These are phyloP conservation scores for Scomberomorus guttatus DNA, from an alignment of 2,797 vertebrate species.

Conservation along the genomic window DNA sequence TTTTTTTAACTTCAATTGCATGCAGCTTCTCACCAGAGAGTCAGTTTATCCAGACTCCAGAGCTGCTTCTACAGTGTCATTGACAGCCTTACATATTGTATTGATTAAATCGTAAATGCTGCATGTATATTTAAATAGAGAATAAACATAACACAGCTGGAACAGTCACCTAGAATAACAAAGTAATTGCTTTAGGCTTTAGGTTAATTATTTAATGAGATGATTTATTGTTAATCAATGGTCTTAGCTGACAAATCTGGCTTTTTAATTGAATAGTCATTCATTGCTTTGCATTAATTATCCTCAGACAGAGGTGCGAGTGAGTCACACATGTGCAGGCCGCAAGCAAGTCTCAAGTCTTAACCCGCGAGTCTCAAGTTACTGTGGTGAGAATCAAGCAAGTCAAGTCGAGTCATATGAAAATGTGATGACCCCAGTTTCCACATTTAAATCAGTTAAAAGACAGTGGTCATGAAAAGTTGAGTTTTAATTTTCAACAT, in stretches of 20 bases:
- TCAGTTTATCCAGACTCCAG: constrained; percentile 38
- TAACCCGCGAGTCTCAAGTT: too few relatives aligned
- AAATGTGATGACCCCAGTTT: too few relatives aligned
- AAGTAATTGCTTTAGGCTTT: constrained; percentile 58
- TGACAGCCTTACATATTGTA: constrained; percentile 8
- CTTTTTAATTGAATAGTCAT: constrained; percentile 53
- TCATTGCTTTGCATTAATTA: constrained; percentile 47
- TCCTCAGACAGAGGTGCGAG: neutral
- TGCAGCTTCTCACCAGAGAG: constrained; percentile 21
- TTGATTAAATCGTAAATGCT: constrained; percentile 44
- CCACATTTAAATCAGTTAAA: too few relatives aligned
- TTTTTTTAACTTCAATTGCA: constrained; percentile 37
- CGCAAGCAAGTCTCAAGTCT: too few relatives aligned
- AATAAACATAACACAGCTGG: constrained; percentile 28
- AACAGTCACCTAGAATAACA: constrained; percentile 37
- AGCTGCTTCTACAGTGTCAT: constrained; percentile 31
- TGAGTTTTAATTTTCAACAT: too few relatives aligned
- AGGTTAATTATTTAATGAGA: constrained; percentile 62
- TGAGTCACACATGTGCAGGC: too few relatives aligned
- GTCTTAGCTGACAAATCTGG: constrained; percentile 51
- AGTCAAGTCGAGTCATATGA: too few relatives aligned
- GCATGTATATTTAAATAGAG: constrained; percentile 48
- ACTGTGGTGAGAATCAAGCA: too few relatives aligned
- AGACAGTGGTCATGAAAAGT: too few relatives aligned
- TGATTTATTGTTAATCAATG: constrained; percentile 62